Evolutionary conservation across 1,140 invertebrate species (phyloP).

Genomic region (Spodoptera frugiperda): DNA sequence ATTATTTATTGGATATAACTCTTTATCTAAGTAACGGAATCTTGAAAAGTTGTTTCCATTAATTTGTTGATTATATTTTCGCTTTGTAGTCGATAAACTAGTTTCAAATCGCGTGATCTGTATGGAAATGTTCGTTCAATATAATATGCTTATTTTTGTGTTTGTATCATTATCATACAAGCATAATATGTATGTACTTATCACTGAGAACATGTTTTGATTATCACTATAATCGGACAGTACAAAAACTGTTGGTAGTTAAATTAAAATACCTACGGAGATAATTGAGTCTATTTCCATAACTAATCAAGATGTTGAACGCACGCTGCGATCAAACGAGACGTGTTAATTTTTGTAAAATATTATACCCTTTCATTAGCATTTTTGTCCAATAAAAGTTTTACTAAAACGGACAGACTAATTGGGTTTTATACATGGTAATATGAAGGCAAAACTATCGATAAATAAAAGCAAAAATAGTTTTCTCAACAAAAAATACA

Average conservation of each 20-base stretch:
- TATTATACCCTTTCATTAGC: constrained; percentile 31
- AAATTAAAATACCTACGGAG: constrained; percentile 23
- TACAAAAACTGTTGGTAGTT: constrained; percentile 24
- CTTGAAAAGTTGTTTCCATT: too few species aligned
- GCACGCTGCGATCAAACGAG: constrained; percentile 43
- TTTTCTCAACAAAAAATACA: neutral
- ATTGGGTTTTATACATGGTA: neutral
- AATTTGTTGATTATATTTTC: too few species aligned
- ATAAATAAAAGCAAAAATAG: neutral
- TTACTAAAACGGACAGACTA: neutral
- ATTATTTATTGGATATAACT: too few species aligned
- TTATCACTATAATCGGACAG: neutral
- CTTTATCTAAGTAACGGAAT: too few species aligned
- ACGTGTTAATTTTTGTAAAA: constrained; percentile 43
- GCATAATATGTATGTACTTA: too few species aligned
- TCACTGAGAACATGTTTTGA: too few species aligned
- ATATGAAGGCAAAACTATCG: neutral
- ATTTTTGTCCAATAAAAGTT: constrained; percentile 34
- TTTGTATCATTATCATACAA: too few species aligned
- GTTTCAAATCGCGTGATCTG: too few species aligned
- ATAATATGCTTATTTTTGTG: too few species aligned
- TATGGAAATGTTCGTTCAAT: too few species aligned
- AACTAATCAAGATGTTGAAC: constrained; percentile 37
- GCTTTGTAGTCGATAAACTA: too few species aligned
- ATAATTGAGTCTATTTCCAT: constrained; percentile 39